Percentiles rank a stretch among this genome's conserved stretches.
These are phyloP conservation scores for Sipha maydis DNA, from an alignment of 2,888 invertebrate species.

Conservation along the genomic window DNA sequence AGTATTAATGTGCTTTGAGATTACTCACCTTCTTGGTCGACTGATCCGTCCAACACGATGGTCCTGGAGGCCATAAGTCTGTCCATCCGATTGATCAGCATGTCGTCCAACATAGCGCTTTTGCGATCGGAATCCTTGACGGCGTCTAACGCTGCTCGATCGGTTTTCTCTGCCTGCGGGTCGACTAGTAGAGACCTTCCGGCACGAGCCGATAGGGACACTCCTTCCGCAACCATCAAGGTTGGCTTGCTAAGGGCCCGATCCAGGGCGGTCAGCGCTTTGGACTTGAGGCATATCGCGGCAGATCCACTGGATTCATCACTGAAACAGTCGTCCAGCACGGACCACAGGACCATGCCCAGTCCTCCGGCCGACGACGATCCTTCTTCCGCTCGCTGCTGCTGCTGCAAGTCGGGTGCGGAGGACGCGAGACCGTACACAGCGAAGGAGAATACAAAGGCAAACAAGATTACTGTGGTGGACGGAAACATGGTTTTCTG, in stretches of 20 bases:
- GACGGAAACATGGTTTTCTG: not conserved
- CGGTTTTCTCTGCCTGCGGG: slow-evolving; percentile 49
- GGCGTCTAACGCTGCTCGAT: slow-evolving; percentile 60
- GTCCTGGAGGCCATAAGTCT: slow-evolving; percentile 53
- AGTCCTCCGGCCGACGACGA: not conserved
- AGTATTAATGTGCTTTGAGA: too few relatives aligned
- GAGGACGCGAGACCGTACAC: not conserved
- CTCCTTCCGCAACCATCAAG: slow-evolving; percentile 22
- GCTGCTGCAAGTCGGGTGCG: not conserved
- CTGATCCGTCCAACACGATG: slow-evolving; percentile 42
- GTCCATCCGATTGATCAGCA: slow-evolving; percentile 40
- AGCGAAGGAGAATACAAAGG: not conserved
- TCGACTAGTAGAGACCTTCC: slow-evolving; percentile 56
- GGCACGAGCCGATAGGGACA: slow-evolving; percentile 31
- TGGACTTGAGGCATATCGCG: slow-evolving; percentile 50
- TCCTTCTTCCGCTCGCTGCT: not conserved
- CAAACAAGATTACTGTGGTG: not conserved
- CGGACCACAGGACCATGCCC: slow-evolving; percentile 38
- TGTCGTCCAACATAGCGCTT: slow-evolving; percentile 46
- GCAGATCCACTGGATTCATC: slow-evolving; percentile 37
- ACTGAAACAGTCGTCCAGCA: slow-evolving; percentile 50
- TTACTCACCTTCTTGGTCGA: slow-evolving; percentile 38
- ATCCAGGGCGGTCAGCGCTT: slow-evolving; percentile 45
- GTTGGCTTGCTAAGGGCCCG: slow-evolving; percentile 25
- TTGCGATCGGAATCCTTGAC: slow-evolving; percentile 21